These are phyloP conservation scores for Electrophaes corylata DNA, from an alignment of 2,888 invertebrate genomes.

Conservation along the genomic window DNA sequence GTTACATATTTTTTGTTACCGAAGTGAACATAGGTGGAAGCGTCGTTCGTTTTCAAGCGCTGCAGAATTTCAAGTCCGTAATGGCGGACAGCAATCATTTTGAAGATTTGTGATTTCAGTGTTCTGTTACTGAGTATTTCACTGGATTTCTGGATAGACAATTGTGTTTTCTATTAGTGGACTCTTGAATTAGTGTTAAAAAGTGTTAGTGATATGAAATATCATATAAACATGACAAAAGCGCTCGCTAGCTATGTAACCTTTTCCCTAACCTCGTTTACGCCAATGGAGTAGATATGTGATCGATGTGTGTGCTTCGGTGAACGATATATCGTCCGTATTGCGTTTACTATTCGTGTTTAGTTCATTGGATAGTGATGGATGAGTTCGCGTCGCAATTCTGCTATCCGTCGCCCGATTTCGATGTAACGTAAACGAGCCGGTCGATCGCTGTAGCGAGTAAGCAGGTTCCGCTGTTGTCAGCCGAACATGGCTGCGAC, in stretches of 20 bases:
- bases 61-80: conserved; percentile 80
- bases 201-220: conserved; percentile 81
- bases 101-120: conserved; percentile 83
- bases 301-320: conserved; percentile 89
- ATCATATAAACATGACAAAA: conserved; percentile 82
- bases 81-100: conserved; percentile 84
- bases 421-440: conserved; percentile 84
- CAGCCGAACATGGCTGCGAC: conserved; percentile 92
- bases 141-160: conserved; percentile 61
- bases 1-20: conserved; percentile 71
- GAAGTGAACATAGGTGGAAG: conserved; percentile 82
- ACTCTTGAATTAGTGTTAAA: conserved; percentile 65
- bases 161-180: conserved; percentile 73
- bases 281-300: conserved; percentile 90
- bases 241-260: conserved; percentile 86
- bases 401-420: conserved; percentile 82
- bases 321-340: conserved; percentile 86
- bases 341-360: conserved; percentile 75
- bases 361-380: conserved; percentile 79
- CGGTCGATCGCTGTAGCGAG: conserved; percentile 85
- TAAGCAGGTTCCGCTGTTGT: conserved; percentile 83
- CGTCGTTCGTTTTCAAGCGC: conserved; percentile 72
- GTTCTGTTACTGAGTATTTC: conserved; percentile 76
- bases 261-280: conserved; percentile 91
- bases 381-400: conserved; percentile 83